phyloP scores from a whole-genome alignment of 2,797 vertebrate genomes.

The Taenioides sp. region DNA sequence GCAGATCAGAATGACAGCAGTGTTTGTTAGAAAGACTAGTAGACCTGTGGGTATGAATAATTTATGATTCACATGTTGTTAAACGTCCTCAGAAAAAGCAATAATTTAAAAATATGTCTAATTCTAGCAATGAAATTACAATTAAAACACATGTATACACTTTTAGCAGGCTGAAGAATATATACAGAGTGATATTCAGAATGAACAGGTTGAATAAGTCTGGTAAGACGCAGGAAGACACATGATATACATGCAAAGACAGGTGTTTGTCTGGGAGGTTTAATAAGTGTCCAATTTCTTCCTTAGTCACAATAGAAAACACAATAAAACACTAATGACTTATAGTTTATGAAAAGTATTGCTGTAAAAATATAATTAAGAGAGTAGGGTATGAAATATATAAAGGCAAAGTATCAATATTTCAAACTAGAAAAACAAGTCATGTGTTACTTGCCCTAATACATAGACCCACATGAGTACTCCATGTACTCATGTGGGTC shows the following conservation, averaged over 20 bases:
- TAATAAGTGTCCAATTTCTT: slow-evolving; percentile 55
- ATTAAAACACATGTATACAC: no score
- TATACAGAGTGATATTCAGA: not conserved
- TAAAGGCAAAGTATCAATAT: slow-evolving; percentile 10
- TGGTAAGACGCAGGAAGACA: slow-evolving; percentile 33
- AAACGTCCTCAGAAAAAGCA: slow-evolving; percentile 5
- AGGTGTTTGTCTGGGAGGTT: slow-evolving; percentile 47
- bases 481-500: not conserved
- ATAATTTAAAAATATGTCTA: not conserved
- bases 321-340: not conserved
- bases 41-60: slow-evolving; percentile 64
- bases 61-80: slow-evolving; percentile 50
- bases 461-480: not conserved
- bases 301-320: slow-evolving; percentile 39
- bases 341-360: slow-evolving; percentile 1
- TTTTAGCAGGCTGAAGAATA: not conserved
- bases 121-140: not conserved
- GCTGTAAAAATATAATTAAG: not conserved
- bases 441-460: not conserved
- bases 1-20: slow-evolving; percentile 17
- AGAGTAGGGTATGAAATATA: slow-evolving; percentile 8
- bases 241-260: slow-evolving; percentile 52
- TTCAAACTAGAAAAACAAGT: not conserved
- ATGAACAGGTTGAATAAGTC: not conserved
- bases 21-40: slow-evolving; percentile 39